Percentiles rank a stretch among this genome's conserved stretches.
phyloP scores from a whole-genome alignment of 92 coral and sea anemone genomes.

The Palythoa heliodiscus region DNA sequence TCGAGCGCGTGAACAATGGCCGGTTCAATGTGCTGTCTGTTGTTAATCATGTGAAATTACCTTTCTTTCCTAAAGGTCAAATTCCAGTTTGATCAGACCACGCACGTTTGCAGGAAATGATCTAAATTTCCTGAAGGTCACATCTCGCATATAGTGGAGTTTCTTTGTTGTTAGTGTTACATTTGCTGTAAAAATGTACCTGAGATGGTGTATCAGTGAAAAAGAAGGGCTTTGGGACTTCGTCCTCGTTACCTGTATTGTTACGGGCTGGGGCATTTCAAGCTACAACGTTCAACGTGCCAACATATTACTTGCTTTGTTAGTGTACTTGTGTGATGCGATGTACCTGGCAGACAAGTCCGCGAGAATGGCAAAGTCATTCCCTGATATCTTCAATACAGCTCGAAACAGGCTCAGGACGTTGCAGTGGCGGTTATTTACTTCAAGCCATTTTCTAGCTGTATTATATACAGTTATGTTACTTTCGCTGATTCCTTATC shows the following conservation, averaged over 20 bases:
- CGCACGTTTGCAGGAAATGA: not conserved
- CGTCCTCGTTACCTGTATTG: constrained; percentile 5
- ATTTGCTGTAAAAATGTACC: not conserved
- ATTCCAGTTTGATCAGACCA: not conserved
- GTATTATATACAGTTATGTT: not conserved
- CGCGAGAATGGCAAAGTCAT: constrained; percentile 40
- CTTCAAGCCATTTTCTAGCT: not conserved
- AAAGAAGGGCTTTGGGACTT: constrained; percentile 46
- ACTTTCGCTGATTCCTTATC: constrained; percentile 15
- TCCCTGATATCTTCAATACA: constrained; percentile 2
- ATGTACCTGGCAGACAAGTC: constrained; percentile 40
- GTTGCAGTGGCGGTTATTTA: constrained; percentile 12
- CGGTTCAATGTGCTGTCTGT: not conserved
- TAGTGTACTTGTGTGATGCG: constrained; percentile 58
- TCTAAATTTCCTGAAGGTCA: not conserved
- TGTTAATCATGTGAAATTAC: not conserved
- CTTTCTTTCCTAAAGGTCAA: not conserved
- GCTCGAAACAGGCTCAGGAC: not conserved
- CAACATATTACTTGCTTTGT: constrained; percentile 40
- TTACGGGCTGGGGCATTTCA: constrained; percentile 41
- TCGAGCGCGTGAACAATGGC: not conserved
- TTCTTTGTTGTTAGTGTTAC: too few relatives aligned
- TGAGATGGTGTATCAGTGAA: not conserved
- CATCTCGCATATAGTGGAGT: not conserved
- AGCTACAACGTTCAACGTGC: constrained; percentile 19